Conservation (phyloP, 1,140 invertebrate genomes). For the Drosophila chauvacae region DNA sequence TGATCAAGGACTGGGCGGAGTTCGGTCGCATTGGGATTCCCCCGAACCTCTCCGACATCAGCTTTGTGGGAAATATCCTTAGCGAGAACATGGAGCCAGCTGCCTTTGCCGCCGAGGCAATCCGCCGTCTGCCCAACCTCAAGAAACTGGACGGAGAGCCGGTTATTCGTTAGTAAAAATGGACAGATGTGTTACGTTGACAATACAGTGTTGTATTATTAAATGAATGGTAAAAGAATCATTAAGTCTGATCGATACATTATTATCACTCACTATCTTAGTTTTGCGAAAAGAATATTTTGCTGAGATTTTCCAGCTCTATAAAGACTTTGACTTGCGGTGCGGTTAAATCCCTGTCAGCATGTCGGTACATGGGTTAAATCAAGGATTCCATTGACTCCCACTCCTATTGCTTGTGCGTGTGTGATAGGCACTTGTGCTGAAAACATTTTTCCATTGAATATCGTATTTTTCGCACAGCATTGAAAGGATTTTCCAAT, state of each 20-base stretch:
- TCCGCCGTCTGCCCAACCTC: constrained; percentile 90
- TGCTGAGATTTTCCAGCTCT: neutral
- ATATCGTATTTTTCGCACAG: constrained; percentile 46
- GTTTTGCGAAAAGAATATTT: neutral
- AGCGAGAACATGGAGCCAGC: constrained; percentile 90
- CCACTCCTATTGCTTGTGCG: constrained; percentile 2
- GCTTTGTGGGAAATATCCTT: constrained; percentile 94
- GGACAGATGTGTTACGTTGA: neutral
- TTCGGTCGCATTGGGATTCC: constrained; percentile 88
- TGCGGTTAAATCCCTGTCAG: neutral
- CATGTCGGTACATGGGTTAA: constrained; percentile 19
- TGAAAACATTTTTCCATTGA: constrained; percentile 54
- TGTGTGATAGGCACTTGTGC: constrained; percentile 17
- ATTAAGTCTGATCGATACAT: neutral
- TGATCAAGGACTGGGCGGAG: constrained; percentile 95
- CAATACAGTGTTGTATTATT: neutral
- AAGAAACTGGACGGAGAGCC: constrained; percentile 94
- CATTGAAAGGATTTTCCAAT: constrained; percentile 61
- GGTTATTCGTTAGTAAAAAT: constrained; percentile 85
- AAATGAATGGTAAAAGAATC: neutral
- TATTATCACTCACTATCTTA: neutral
- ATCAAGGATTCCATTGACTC: constrained; percentile 33
- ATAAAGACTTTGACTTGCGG: constrained; percentile 7
- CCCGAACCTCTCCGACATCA: constrained; percentile 88
- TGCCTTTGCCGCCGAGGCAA: constrained; percentile 90